These are phyloP conservation scores for Epiblema foenella DNA, from an alignment of 2,888 invertebrate species.

Conservation along the genomic window DNA sequence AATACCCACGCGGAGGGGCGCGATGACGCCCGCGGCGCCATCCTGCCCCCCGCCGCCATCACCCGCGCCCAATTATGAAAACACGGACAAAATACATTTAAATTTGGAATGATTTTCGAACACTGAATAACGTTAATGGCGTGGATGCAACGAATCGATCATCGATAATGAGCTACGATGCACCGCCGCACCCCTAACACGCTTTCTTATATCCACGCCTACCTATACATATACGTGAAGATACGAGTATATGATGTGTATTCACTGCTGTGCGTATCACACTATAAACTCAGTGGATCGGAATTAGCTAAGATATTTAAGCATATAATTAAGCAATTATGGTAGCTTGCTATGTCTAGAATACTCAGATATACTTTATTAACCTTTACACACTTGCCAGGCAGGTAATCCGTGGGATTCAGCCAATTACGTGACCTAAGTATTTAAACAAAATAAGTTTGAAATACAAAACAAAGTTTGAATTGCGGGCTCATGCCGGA, in stretches of 20 bases:
- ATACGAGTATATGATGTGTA: conserved; percentile 50
- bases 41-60: conserved; percentile 57
- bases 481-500: conserved; percentile 51
- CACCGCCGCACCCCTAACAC: conserved; percentile 62
- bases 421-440: conserved; percentile 5
- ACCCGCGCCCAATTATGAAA: conserved; percentile 83
- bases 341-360: conserved; percentile 9
- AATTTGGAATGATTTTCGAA: conserved; percentile 70
- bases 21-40: conserved; percentile 79
- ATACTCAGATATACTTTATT: not conserved
- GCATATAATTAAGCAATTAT: conserved; percentile 13
- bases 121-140: conserved; percentile 64
- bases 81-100: conserved; percentile 83
- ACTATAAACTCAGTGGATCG: conserved; percentile 19
- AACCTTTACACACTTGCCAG: not conserved
- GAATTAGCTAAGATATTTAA: conserved; percentile 15
- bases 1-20: conserved; percentile 82
- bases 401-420: too few species aligned
- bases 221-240: conserved; percentile 36
- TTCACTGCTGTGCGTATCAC: conserved; percentile 47
- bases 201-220: conserved; percentile 49
- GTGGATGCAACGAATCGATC: conserved; percentile 54
- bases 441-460: conserved; percentile 14
- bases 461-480: conserved; percentile 18
- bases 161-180: conserved; percentile 63